A percentile compares a stretch with the other conserved stretches of the same genome.
Evolutionary conservation across 2,888 invertebrate species (phyloP).

Genomic region (Carcina quercana): DNA sequence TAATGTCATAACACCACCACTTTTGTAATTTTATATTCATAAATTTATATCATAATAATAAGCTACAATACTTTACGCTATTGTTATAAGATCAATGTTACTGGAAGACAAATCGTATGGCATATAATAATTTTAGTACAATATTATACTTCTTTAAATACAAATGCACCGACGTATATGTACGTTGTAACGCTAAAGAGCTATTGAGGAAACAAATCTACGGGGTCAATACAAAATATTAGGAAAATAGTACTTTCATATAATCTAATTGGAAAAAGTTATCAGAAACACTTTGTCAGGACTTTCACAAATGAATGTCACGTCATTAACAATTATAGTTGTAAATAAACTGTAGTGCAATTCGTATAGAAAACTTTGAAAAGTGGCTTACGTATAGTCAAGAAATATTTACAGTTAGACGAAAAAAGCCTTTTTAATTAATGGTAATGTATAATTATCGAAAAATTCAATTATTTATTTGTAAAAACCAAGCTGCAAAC

Average conservation of each 20-base stretch:
- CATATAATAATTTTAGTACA: conserved; percentile 62
- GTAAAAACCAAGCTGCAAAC: conserved; percentile 32
- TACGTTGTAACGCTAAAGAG: conserved; percentile 61
- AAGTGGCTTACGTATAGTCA: conserved; percentile 46
- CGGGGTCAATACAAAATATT: conserved; percentile 61
- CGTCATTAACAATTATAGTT: conserved; percentile 16
- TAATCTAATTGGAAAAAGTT: conserved; percentile 53
- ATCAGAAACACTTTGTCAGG: conserved; percentile 51
- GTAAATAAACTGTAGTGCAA: conserved; percentile 32
- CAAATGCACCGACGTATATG: conserved; percentile 65
- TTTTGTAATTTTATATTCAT: conserved; percentile 32
- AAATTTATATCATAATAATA: conserved; percentile 68
- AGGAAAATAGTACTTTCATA: conserved; percentile 64
- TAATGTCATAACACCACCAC: conserved; percentile 45
- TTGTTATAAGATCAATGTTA: conserved; percentile 71
- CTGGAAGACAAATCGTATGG: conserved; percentile 76
- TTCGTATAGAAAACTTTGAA: conserved; percentile 28
- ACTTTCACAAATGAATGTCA: conserved; percentile 31
- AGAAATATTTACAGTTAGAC: conserved; percentile 49
- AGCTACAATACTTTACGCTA: conserved; percentile 71
- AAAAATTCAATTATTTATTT: conserved; percentile 37
- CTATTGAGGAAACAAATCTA: conserved; percentile 60
- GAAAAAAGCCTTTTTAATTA: conserved; percentile 26
- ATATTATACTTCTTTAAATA: conserved; percentile 50
- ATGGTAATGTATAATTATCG: conserved; percentile 39